Evolutionary conservation across 2,888 invertebrate genomes (phyloP).

Genomic region (Ashinkailepas kermadecensis): DNA sequence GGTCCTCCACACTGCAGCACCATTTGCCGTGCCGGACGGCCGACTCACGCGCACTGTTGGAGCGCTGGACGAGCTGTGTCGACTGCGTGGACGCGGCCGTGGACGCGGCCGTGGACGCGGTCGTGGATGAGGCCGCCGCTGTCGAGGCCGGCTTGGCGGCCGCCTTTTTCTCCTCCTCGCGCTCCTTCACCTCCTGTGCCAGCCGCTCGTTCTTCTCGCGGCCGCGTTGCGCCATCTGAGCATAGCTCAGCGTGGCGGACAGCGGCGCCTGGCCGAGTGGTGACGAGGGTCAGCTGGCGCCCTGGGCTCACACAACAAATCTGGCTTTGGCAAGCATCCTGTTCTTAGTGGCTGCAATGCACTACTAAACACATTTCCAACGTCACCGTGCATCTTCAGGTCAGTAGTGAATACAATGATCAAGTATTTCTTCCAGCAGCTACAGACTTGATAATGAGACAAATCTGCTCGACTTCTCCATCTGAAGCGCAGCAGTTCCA

Average conservation of each 20-base stretch:
- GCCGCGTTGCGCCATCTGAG: slow-evolving; percentile 18
- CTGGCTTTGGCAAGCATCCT: too few relatives aligned
- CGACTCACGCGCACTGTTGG: slow-evolving; percentile 17
- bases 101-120: background rate
- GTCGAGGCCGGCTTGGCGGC: background rate
- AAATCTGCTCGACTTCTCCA: too few relatives aligned
- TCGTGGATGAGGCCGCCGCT: background rate
- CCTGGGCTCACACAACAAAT: background rate
- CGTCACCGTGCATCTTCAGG: too few relatives aligned
- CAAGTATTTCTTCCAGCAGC: too few relatives aligned
- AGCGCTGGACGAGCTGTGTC: background rate
- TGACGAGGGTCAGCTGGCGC: background rate
- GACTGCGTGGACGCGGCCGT: background rate
- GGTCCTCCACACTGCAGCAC: too few relatives aligned
- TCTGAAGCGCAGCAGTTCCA: too few relatives aligned
- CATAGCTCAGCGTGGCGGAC: background rate
- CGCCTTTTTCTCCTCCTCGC: slow-evolving; percentile 3
- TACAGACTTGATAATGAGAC: too few relatives aligned
- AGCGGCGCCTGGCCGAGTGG: background rate
- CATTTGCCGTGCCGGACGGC: background rate
- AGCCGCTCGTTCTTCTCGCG: slow-evolving; percentile 5
- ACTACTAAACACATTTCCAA: too few relatives aligned
- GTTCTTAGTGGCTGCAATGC: too few relatives aligned
- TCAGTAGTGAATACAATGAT: too few relatives aligned
- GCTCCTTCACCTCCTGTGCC: slow-evolving; percentile 9